These are phyloP conservation scores for Centroberyx gerrardi DNA, from an alignment of 2,797 vertebrate species.

Conservation along the genomic window DNA sequence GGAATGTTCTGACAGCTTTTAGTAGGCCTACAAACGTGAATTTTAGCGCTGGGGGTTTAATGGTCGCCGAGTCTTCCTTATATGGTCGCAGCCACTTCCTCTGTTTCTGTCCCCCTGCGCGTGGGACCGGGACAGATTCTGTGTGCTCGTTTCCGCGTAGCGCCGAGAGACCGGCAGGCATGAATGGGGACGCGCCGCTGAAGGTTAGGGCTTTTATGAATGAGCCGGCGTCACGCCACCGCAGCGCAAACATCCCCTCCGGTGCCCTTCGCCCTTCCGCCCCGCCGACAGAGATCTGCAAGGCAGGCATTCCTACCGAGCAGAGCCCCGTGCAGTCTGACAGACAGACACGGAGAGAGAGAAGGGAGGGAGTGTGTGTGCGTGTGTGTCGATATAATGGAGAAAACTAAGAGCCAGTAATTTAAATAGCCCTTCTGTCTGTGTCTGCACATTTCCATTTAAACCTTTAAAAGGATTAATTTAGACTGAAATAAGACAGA, in stretches of 20 bases:
- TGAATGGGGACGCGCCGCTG: conserved; percentile 88
- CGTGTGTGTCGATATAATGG: conserved; percentile 7
- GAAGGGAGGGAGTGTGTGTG: neutral
- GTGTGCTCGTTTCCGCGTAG: no score
- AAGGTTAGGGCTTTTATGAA: conserved; percentile 95
- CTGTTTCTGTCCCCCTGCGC: no score
- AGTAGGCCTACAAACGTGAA: no score
- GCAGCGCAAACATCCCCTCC: conserved; percentile 85
- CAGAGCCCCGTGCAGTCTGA: conserved; percentile 33
- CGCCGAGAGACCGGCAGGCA: conserved; percentile 49
- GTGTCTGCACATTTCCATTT: conserved; percentile 15
- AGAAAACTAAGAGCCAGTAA: neutral
- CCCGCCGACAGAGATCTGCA: conserved; percentile 52
- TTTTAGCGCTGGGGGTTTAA: no score
- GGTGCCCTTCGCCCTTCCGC: conserved; percentile 79
- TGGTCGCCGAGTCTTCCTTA: no score
- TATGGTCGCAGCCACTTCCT: no score
- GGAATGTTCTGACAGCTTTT: no score
- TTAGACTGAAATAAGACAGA: neutral
- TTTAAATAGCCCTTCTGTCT: conserved; percentile 3
- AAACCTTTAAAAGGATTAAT: neutral
- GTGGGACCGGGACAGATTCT: no score
- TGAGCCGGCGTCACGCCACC: conserved; percentile 92
- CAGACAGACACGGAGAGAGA: neutral
- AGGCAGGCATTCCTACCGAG: conserved; percentile 53